Conservation (phyloP, 2,888 invertebrate genomes). For the Dichetophora obliterata region DNA sequence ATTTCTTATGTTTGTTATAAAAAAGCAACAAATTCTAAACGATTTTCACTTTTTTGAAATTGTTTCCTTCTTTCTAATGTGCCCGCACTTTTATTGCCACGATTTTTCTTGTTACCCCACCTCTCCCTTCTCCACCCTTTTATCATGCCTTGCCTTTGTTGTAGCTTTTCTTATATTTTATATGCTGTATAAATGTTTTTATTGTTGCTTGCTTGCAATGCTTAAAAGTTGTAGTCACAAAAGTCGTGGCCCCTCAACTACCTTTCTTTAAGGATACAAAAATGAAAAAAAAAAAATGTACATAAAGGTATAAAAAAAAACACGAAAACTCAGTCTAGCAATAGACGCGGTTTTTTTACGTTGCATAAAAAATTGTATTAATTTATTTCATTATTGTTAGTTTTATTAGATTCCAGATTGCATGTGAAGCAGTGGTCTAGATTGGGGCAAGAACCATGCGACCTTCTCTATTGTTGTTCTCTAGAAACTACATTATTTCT, state of each 20-base stretch:
- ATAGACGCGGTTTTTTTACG: not conserved
- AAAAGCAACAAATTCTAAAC: conserved; percentile 24
- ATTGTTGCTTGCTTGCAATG: conserved; percentile 1
- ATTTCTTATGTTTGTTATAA: conserved; percentile 14
- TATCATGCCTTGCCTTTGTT: conserved; percentile 18
- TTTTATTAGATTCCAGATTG: not conserved
- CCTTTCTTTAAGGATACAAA: no score
- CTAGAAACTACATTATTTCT: no score
- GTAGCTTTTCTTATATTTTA: not conserved
- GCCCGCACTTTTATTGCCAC: conserved; percentile 57
- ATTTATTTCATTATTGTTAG: conserved; percentile 51
- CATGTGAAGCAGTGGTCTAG: no score
- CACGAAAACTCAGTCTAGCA: not conserved
- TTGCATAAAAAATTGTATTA: conserved; percentile 60
- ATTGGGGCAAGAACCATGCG: no score
- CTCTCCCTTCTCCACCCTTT: not conserved
- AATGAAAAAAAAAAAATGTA: not conserved
- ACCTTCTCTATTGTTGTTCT: no score
- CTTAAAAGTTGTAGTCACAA: not conserved
- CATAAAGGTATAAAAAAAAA: not conserved
- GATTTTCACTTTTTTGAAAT: conserved; percentile 56
- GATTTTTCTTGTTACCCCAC: conserved; percentile 56
- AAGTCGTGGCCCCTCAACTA: not conserved
- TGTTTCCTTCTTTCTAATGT: conserved; percentile 58
- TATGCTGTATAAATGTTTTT: conserved; percentile 18